A percentile compares a stretch with the other conserved stretches of the same genome.
These are phyloP conservation scores for Chionis minor DNA, from an alignment of 2,113 vertebrate genomes.

Conservation along the genomic window DNA sequence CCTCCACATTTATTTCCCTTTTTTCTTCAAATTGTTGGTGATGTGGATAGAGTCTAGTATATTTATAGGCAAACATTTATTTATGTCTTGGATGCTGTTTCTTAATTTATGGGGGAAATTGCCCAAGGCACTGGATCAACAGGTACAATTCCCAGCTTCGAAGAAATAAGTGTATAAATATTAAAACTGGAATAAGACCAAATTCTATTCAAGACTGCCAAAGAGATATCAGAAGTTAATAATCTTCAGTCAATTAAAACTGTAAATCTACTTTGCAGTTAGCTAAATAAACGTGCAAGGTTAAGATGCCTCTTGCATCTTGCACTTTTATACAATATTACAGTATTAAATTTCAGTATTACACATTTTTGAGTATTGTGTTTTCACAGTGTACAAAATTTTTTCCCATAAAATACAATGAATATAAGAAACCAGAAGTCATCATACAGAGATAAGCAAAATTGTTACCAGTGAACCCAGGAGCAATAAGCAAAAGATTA, in stretches of 20 bases:
- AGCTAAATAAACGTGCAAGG: background rate
- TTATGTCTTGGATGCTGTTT: background rate
- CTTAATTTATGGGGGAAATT: background rate
- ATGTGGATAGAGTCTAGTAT: background rate
- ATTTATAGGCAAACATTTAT: background rate
- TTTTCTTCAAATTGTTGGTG: background rate
- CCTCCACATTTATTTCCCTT: background rate
- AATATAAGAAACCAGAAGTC: background rate
- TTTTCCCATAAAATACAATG: background rate
- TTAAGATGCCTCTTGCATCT: background rate
- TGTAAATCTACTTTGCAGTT: background rate
- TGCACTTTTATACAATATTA: background rate
- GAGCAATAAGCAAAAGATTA: background rate
- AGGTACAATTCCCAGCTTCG: background rate
- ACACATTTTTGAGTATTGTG: background rate
- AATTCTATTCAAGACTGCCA: background rate
- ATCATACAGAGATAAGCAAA: background rate
- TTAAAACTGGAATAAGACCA: background rate
- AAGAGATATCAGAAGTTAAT: background rate
- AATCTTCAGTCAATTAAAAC: background rate
- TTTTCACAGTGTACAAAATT: background rate
- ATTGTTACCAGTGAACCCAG: background rate
- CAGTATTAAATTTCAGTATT: background rate
- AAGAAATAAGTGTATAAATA: background rate
- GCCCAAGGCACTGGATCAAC: background rate